A percentile compares a stretch with the other conserved stretches of the same genome.
These are phyloP conservation scores for Conus betulinus DNA, from an alignment of 1,140 invertebrate genomes.

Conservation along the genomic window DNA sequence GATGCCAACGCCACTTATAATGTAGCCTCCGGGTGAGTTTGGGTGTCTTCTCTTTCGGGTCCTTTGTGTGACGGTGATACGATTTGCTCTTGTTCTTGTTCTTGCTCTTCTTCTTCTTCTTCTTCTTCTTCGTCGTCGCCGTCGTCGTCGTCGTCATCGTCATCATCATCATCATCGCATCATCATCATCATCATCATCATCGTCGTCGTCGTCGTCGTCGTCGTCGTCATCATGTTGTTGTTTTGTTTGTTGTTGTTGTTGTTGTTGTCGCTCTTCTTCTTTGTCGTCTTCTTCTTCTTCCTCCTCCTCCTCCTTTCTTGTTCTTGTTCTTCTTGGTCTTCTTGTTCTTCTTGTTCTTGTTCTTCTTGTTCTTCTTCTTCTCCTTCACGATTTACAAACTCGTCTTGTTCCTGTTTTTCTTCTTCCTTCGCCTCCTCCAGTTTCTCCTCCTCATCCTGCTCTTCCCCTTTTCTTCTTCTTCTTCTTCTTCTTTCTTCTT, in stretches of 20 bases:
- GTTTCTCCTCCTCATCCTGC: too few species aligned
- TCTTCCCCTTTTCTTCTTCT: too few species aligned
- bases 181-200: background rate
- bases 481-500: conserved; percentile 11
- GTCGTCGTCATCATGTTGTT: background rate
- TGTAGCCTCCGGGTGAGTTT: background rate
- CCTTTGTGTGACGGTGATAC: background rate
- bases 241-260: background rate
- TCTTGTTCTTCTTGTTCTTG: too few species aligned
- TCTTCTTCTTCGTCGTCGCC: background rate
- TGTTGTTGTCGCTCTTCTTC: too few species aligned
- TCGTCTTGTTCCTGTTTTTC: too few species aligned
- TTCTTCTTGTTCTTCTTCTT: background rate
- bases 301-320: too few species aligned
- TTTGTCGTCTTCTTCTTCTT: too few species aligned
- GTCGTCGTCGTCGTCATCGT: too few species aligned
- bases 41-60: background rate
- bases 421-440: background rate
- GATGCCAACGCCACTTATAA: background rate
- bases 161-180: background rate
- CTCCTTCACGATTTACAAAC: background rate
- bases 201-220: background rate
- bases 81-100: background rate
- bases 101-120: background rate
- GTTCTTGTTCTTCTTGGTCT: too few species aligned